Percentiles rank a stretch among this genome's conserved stretches.
These are phyloP conservation scores for Paramisgurnus dabryanus DNA, from an alignment of 2,113 vertebrate species.

Conservation along the genomic window DNA sequence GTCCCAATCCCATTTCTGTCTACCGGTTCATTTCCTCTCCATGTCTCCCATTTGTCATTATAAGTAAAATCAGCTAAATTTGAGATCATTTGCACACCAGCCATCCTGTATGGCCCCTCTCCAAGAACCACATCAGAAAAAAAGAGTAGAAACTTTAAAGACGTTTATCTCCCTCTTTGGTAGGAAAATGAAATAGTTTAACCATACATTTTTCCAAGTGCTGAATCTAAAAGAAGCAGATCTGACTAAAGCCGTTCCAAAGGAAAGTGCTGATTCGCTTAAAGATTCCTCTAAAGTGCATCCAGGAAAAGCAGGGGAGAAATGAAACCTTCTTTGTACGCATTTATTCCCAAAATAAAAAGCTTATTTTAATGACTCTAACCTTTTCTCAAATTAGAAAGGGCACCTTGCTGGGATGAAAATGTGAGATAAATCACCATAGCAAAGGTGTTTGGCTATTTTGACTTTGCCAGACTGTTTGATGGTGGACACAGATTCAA, in stretches of 20 bases:
- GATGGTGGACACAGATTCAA: neutral
- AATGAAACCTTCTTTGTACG: neutral
- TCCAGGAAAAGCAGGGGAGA: slow-evolving; percentile 33
- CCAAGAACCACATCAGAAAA: neutral
- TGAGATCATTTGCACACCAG: neutral
- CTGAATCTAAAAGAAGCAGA: slow-evolving; percentile 28
- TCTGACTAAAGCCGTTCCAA: slow-evolving; percentile 32
- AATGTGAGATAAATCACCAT: neutral
- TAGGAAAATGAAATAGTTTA: neutral
- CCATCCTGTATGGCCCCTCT: neutral
- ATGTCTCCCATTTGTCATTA: too few relatives aligned
- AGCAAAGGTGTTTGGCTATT: neutral
- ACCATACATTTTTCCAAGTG: neutral
- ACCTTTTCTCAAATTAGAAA: slow-evolving; percentile 15
- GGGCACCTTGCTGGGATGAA: slow-evolving; percentile 12
- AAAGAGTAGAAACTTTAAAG: slow-evolving; percentile 2
- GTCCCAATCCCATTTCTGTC: too few relatives aligned
- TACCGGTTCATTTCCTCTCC: too few relatives aligned
- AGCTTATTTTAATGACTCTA: neutral
- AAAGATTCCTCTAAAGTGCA: slow-evolving; percentile 22
- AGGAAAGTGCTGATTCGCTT: slow-evolving; percentile 40
- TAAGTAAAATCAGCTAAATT: too few relatives aligned
- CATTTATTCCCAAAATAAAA: slow-evolving; percentile 9
- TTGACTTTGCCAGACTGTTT: neutral
- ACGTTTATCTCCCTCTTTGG: neutral